Percentiles rank a stretch among this genome's conserved stretches.
Conservation (phyloP, 23 tunicate genomes). For the Styela plicata region DNA sequence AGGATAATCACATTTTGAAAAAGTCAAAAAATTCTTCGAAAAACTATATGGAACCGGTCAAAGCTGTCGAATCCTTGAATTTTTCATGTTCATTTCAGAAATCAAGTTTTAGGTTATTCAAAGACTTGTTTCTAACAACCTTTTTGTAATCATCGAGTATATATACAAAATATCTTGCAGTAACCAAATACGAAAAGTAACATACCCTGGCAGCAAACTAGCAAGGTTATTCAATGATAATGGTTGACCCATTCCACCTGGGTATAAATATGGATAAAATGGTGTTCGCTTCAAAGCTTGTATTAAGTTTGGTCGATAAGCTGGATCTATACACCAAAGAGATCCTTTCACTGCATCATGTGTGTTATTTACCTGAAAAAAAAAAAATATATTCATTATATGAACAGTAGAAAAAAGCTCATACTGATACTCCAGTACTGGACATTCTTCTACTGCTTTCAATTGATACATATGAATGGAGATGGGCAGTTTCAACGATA, state of each 20-base stretch:
- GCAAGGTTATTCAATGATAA: slow-evolving; percentile 78
- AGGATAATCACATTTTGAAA: too few species aligned
- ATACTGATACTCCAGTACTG: too few species aligned
- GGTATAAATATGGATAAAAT: slow-evolving; percentile 82
- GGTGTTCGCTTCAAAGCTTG: slow-evolving; percentile 91
- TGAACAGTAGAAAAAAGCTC: too few species aligned
- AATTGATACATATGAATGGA: too few species aligned
- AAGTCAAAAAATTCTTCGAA: too few species aligned
- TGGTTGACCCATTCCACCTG: slow-evolving; percentile 66
- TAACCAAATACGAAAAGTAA: background rate
- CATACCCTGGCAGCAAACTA: slow-evolving; percentile 86
- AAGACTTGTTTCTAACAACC: background rate
- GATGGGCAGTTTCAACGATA: too few species aligned
- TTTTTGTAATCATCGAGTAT: background rate
- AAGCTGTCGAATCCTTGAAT: too few species aligned
- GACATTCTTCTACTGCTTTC: too few species aligned
- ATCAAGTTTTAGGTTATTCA: background rate
- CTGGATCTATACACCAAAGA: slow-evolving; percentile 95
- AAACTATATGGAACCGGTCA: too few species aligned
- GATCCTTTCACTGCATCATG: slow-evolving; percentile 82
- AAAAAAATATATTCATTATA: background rate
- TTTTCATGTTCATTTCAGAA: too few species aligned
- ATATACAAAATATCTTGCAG: slow-evolving; percentile 7
- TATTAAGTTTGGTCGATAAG: slow-evolving; percentile 86
- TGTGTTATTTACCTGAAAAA: background rate